These are phyloP conservation scores for Neodiprion pinetum DNA, from an alignment of 1,140 invertebrate genomes.

Conservation along the genomic window DNA sequence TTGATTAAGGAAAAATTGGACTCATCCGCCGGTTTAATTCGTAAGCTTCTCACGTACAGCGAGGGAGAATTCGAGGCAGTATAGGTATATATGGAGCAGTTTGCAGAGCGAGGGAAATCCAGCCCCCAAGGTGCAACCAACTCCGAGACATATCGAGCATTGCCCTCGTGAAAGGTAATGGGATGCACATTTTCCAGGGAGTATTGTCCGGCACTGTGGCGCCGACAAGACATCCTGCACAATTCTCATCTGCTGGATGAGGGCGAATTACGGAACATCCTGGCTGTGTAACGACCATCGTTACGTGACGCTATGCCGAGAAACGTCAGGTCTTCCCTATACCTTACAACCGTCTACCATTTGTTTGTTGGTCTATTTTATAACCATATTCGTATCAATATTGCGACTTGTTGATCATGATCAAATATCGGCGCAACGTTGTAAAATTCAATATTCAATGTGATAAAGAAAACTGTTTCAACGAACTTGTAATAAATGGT, in stretches of 20 bases:
- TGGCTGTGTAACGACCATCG: background rate
- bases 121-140: constrained; percentile 1
- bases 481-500: too few relatives aligned
- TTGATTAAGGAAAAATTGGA: too few relatives aligned
- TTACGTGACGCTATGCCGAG: background rate
- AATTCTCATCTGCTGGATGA: background rate
- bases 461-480: too few relatives aligned
- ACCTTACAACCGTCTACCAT: too few relatives aligned
- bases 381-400: too few relatives aligned
- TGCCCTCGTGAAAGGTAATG: background rate
- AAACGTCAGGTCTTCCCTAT: background rate
- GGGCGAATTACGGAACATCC: background rate
- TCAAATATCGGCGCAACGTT: too few relatives aligned
- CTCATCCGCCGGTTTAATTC: too few relatives aligned
- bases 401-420: too few relatives aligned
- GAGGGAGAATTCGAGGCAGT: background rate
- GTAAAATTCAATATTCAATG: too few relatives aligned
- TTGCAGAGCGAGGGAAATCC: background rate
- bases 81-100: background rate
- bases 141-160: background rate
- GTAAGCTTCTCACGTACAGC: background rate
- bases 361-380: too few relatives aligned
- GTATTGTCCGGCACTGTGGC: background rate
- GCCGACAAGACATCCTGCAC: background rate
- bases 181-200: constrained; percentile 1